A percentile compares a stretch with the other conserved stretches of the same genome.
Conservation (phyloP, 2,113 vertebrate species). For the Siniperca knerii region DNA sequence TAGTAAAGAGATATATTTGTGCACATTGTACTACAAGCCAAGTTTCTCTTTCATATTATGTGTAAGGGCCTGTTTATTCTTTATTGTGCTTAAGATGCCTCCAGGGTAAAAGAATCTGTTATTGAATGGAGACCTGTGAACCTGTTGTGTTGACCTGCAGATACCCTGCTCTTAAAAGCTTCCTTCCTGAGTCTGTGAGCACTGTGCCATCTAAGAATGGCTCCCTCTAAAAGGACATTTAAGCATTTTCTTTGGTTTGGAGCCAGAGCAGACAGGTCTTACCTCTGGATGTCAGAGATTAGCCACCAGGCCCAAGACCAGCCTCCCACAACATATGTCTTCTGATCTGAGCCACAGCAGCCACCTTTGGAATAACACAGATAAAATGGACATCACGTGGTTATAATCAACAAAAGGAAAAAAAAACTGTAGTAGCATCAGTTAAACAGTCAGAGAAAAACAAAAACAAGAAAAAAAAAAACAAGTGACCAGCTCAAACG, state of each 20-base stretch:
- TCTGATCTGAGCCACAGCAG: slow-evolving; percentile 93
- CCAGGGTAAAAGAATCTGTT: no score
- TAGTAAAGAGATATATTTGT: background rate
- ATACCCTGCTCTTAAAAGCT: slow-evolving; percentile 7
- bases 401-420: background rate
- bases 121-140: background rate
- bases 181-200: background rate
- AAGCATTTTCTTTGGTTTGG: background rate
- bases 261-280: slow-evolving; percentile 47
- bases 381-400: slow-evolving; percentile 8
- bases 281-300: slow-evolving; percentile 97
- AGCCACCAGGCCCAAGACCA: slow-evolving; percentile 99
- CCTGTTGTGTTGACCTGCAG: background rate
- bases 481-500: background rate
- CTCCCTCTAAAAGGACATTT: background rate
- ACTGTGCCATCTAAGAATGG: background rate
- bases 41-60: no score
- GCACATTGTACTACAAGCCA: background rate
- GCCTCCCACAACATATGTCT: slow-evolving; percentile 94
- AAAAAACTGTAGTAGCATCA: background rate
- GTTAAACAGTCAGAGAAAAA: no score
- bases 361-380: slow-evolving; percentile 86
- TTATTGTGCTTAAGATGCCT: background rate
- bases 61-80: background rate
- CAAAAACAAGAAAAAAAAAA: no score